These are phyloP conservation scores for Porites rus DNA, from an alignment of 92 coral and sea anemone genomes.

Conservation along the genomic window DNA sequence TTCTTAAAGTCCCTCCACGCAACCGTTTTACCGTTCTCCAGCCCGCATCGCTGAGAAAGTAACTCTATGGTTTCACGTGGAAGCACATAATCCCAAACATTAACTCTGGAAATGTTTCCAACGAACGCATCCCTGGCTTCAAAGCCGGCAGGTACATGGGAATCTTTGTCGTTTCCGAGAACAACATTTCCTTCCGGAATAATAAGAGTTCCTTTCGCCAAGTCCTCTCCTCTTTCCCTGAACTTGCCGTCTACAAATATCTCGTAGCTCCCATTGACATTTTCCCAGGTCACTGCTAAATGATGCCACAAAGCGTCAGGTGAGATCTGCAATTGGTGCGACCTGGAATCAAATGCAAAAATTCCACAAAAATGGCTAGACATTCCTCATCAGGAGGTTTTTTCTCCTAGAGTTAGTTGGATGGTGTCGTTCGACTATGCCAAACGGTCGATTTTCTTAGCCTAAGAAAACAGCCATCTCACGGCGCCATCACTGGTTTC, in stretches of 20 bases:
- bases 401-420: too few relatives aligned
- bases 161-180: constrained; percentile 68
- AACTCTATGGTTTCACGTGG: constrained; percentile 30
- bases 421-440: too few relatives aligned
- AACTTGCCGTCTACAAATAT: constrained; percentile 61
- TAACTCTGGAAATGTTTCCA: constrained; percentile 69
- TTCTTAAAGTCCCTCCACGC: constrained; percentile 69
- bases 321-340: constrained; percentile 20
- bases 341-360: not conserved
- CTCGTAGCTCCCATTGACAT: constrained; percentile 28
- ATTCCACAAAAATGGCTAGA: too few relatives aligned
- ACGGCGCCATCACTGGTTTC: too few relatives aligned
- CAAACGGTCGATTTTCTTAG: too few relatives aligned
- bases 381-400: too few relatives aligned
- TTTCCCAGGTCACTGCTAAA: constrained; percentile 70
- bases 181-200: constrained; percentile 50
- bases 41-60: constrained; percentile 64
- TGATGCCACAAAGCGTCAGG: constrained; percentile 74
- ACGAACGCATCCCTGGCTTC: constrained; percentile 51
- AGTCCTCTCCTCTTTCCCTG: not conserved
- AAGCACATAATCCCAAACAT: constrained; percentile 75
- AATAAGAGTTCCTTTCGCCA: constrained; percentile 13
- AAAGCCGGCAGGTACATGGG: constrained; percentile 24
- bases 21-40: constrained; percentile 64
- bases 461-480: too few relatives aligned